These are phyloP conservation scores for Parauchenoglanis ngamensis DNA, from an alignment of 2,797 vertebrate species.

Conservation along the genomic window DNA sequence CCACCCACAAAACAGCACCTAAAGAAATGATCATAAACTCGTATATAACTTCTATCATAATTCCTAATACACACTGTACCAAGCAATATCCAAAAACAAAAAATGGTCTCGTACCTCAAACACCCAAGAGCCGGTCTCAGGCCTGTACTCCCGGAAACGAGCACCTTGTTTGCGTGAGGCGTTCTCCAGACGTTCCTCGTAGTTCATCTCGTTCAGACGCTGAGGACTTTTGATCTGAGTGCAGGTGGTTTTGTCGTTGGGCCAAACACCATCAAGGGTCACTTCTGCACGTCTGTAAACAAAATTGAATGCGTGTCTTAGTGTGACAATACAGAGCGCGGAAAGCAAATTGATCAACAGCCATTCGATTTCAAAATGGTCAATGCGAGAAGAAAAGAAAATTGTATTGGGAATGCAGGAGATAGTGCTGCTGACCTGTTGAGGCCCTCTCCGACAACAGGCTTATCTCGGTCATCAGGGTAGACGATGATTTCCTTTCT, in stretches of 20 bases:
- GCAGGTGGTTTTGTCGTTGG: slow-evolving; percentile 90
- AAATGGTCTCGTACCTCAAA: slow-evolving; percentile 80
- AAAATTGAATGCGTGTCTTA: neutral
- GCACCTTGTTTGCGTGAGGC: slow-evolving; percentile 90
- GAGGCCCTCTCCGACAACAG: slow-evolving; percentile 85
- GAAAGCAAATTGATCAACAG: neutral
- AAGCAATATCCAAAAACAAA: neutral
- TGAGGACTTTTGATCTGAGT: slow-evolving; percentile 89
- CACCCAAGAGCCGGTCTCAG: slow-evolving; percentile 95
- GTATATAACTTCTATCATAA: neutral
- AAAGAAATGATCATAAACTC: neutral
- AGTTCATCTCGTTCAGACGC: slow-evolving; percentile 88
- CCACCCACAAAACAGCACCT: too few relatives aligned
- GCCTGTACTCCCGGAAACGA: slow-evolving; percentile 91
- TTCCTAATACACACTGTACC: neutral
- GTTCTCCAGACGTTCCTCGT: slow-evolving; percentile 87
- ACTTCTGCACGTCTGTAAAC: slow-evolving; percentile 86
- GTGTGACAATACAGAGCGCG: too few relatives aligned
- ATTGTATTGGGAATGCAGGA: neutral
- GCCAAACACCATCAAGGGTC: slow-evolving; percentile 94
- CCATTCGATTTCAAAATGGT: neutral
- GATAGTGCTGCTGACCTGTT: slow-evolving; percentile 80
- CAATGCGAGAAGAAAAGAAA: neutral
- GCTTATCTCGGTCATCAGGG: slow-evolving; percentile 88
- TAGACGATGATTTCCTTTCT: slow-evolving; percentile 96